A percentile compares a stretch with the other conserved stretches of the same genome.
phyloP scores from a whole-genome alignment of 2,888 invertebrate genomes.

The Agrotis exclamationis region DNA sequence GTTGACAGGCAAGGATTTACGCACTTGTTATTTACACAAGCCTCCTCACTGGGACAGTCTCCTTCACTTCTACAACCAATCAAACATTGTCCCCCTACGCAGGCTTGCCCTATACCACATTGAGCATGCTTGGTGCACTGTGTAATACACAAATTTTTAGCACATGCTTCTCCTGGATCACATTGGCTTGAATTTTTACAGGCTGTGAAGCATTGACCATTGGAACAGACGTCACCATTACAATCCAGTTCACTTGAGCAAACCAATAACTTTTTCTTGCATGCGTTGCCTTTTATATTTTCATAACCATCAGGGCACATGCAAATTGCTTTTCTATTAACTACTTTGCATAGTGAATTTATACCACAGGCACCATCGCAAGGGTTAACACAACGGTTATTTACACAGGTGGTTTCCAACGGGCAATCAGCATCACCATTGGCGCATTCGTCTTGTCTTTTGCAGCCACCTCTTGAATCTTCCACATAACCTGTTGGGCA shows the following conservation, averaged over 20 bases:
- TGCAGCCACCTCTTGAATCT: slow-evolving; percentile 94
- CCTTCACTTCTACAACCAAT: slow-evolving; percentile 96
- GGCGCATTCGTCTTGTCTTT: slow-evolving; percentile 94
- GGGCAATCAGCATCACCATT: slow-evolving; percentile 95
- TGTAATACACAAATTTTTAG: slow-evolving; percentile 94
- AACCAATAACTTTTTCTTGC: slow-evolving; percentile 93
- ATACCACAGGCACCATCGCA: slow-evolving; percentile 96
- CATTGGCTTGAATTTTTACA: slow-evolving; percentile 95
- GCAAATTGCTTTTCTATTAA: slow-evolving; percentile 95
- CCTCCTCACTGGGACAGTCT: slow-evolving; percentile 94
- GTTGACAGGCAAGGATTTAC: slow-evolving; percentile 95
- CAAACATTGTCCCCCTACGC: slow-evolving; percentile 94
- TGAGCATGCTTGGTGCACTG: slow-evolving; percentile 96
- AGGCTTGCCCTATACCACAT: slow-evolving; percentile 95
- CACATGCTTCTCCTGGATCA: slow-evolving; percentile 94
- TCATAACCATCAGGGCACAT: slow-evolving; percentile 95
- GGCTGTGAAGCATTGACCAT: slow-evolving; percentile 96
- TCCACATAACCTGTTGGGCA: slow-evolving; percentile 95
- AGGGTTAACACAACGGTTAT: slow-evolving; percentile 94
- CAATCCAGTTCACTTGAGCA: slow-evolving; percentile 95
- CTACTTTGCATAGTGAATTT: slow-evolving; percentile 95
- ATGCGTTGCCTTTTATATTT: slow-evolving; percentile 92
- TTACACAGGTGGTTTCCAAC: slow-evolving; percentile 93
- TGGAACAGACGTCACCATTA: slow-evolving; percentile 94
- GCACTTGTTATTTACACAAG: slow-evolving; percentile 96